Evolutionary conservation across 1,140 invertebrate genomes (phyloP), one percentile per base, ranked within the genome.

Genomic region (Drosophila triauraria): DNA sequence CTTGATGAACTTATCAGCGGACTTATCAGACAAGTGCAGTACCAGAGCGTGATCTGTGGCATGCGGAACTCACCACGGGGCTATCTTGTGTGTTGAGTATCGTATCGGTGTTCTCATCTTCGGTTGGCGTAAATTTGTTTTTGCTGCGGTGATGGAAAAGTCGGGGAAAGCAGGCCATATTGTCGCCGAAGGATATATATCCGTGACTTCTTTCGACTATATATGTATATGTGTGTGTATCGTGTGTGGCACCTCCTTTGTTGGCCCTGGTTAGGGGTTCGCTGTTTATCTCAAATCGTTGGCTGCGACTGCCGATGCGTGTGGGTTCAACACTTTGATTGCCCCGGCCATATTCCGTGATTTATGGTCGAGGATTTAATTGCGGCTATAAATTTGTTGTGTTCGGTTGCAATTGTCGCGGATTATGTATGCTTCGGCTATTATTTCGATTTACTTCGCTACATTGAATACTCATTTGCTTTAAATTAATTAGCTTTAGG

Each of bases 101-200:
- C 43, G 91, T 91, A 69, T 92, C 91, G 50, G 82, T 90, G 77
- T 92, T 92, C 53, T 78, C 84, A 67, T 92, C 91, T 60, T 81
- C 48, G 12, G 75, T 74, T 23, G 91, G 91, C n/a, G 81, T 92
- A 38, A 92, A 92, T 81, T 92, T 92, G 60, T 86, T 91, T 84
- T 90, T 92, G 12, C 57, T 81, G 15, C 82, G 83, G 53, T 85
- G 72, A 61, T 81, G 87, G 64, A 92, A 91, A 27, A 92, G 59
- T 9, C 87, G 91, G 53, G 87, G 91, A 87, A 92, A 91, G 67
- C 91, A 92, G 59, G 91, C 87, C 91, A 92, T 92, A 15, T 63
- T 80, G 53, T n/a, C 25, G 38, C 35, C 20, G 35, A 30, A 47
- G 13, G 32, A 12, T 40, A 46, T 32, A 9, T 60, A 69, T 56